phyloP scores from a whole-genome alignment of 2,888 invertebrate species.

The Oscheius sp. region DNA sequence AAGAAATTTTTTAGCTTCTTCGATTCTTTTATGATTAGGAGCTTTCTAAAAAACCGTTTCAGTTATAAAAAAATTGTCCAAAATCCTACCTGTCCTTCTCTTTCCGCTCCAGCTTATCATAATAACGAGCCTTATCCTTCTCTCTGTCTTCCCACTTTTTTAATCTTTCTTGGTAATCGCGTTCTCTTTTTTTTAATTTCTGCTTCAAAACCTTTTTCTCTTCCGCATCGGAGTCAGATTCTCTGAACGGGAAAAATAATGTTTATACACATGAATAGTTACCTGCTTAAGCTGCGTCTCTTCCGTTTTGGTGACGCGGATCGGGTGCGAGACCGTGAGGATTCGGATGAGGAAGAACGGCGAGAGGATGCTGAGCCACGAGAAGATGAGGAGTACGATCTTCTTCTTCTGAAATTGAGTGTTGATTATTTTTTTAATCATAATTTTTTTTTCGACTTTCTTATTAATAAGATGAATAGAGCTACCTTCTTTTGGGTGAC shows the following conservation, averaged over 20 bases:
- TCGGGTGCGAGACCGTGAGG: slow-evolving; percentile 23
- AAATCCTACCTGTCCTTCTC: slow-evolving; percentile 77
- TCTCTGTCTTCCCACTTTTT: slow-evolving; percentile 87
- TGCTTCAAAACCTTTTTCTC: slow-evolving; percentile 46
- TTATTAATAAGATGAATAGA: not conserved
- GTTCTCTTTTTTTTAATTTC: slow-evolving; percentile 58
- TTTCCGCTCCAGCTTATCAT: slow-evolving; percentile 76
- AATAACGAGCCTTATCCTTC: slow-evolving; percentile 83
- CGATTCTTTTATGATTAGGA: slow-evolving; percentile 79
- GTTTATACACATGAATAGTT: not conserved
- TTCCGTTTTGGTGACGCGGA: slow-evolving; percentile 7
- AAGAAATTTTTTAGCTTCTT: slow-evolving; percentile 94
- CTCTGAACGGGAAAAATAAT: slow-evolving; percentile 6
- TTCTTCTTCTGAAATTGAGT: slow-evolving; percentile 12
- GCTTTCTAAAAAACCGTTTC: slow-evolving; percentile 34
- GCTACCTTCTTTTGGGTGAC: not conserved
- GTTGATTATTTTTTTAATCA: too few species aligned
- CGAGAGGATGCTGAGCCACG: not conserved
- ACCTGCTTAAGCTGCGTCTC: slow-evolving; percentile 22
- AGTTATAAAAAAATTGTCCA: not conserved
- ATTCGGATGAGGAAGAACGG: slow-evolving; percentile 3
- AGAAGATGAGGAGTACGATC: slow-evolving; percentile 9
- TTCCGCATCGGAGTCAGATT: slow-evolving; percentile 58
- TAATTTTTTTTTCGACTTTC: too few species aligned
- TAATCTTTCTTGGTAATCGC: slow-evolving; percentile 58